A percentile compares a stretch with the other conserved stretches of the same genome.
phyloP scores from a whole-genome alignment of 2,888 invertebrate species.

The Craniophora ligustri region DNA sequence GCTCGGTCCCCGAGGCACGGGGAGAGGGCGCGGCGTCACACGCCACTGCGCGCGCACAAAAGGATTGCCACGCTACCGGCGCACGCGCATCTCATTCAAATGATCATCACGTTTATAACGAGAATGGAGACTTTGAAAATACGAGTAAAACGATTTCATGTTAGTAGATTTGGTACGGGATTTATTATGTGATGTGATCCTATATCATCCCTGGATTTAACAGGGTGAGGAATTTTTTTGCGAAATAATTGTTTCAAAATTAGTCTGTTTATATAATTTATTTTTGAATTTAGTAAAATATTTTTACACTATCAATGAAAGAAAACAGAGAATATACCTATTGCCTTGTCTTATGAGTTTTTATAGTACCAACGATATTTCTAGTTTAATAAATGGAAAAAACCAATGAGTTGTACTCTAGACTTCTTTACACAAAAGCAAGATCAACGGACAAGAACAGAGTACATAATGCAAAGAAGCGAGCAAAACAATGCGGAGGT shows the following conservation, averaged over 20 bases:
- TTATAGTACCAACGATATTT: no score
- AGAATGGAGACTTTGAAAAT: conserved; percentile 19
- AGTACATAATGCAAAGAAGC: conserved; percentile 12
- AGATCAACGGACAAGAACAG: conserved; percentile 16
- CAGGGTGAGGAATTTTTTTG: no score
- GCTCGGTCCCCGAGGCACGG: conserved; percentile 13
- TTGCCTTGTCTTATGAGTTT: no score
- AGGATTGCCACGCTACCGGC: conserved; percentile 46
- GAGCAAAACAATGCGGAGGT: conserved; percentile 48
- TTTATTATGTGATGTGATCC: background rate
- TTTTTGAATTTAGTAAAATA: no score
- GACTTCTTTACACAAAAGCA: background rate
- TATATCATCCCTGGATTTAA: background rate
- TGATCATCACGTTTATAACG: conserved; percentile 26
- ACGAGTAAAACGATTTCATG: conserved; percentile 9
- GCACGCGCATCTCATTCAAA: conserved; percentile 60
- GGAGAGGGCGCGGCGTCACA: conserved; percentile 47
- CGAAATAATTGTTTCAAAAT: no score
- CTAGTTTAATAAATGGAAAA: no score
- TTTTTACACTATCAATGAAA: no score
- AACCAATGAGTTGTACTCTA: no score
- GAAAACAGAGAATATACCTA: no score
- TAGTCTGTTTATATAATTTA: no score
- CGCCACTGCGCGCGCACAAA: conserved; percentile 56
- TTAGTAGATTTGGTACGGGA: background rate